Percentiles rank a stretch among this genome's conserved stretches.
phyloP scores from a whole-genome alignment of 2,888 invertebrate species.

The Merodon equestris region DNA sequence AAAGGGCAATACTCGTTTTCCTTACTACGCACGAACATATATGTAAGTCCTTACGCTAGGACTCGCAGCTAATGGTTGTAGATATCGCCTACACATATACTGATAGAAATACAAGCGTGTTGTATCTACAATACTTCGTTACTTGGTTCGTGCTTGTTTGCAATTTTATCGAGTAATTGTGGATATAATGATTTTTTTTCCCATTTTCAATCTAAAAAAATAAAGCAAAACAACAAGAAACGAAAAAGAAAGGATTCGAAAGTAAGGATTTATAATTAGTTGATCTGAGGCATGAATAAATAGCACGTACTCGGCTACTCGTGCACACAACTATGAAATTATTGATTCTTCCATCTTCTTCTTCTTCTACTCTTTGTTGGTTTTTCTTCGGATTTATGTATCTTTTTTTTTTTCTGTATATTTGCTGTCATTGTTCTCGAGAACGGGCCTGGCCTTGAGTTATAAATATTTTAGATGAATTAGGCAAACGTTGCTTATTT shows the following conservation, averaged over 20 bases:
- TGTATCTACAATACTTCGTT: conserved; percentile 33
- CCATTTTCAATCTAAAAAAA: conserved; percentile 5
- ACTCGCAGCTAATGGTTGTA: too few species aligned
- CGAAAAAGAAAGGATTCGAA: conserved; percentile 5
- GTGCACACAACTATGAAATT: conserved; percentile 2
- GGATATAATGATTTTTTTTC: conserved; percentile 28
- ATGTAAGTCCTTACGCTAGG: neutral
- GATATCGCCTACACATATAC: conserved; percentile 4
- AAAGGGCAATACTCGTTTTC: conserved; percentile 14
- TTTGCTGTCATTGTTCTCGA: too few species aligned
- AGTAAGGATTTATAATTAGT: conserved; percentile 7
- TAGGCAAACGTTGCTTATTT: conserved; percentile 32
- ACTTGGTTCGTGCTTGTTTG: conserved; percentile 30
- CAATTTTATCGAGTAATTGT: conserved; percentile 43
- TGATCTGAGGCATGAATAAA: conserved; percentile 11
- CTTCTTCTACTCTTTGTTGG: neutral
- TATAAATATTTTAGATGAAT: conserved; percentile 51
- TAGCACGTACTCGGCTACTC: neutral
- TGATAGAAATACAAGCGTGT: conserved; percentile 13
- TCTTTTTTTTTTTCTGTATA: neutral
- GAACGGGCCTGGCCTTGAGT: conserved; percentile 25
- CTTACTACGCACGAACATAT: conserved; percentile 21
- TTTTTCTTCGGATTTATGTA: too few species aligned
- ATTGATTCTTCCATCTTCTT: conserved; percentile 14
- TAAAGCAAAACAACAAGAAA: neutral